Conservation (phyloP, 2,888 invertebrate genomes). For the Chorisops tibialis region DNA sequence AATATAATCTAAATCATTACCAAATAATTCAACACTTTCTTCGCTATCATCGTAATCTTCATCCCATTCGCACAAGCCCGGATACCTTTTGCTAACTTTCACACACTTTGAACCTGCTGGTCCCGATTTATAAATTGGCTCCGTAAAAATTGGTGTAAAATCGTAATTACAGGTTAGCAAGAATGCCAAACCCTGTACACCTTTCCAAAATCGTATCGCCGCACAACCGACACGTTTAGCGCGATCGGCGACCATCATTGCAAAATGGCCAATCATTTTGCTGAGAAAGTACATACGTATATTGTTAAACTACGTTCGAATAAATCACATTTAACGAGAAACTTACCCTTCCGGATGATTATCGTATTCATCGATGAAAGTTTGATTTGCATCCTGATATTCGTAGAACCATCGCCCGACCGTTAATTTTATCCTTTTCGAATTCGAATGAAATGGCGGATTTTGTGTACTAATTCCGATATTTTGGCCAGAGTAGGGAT, state of each 20-base stretch:
- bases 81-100: conserved; percentile 41
- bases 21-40: conserved; percentile 39
- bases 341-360: conserved; percentile 43
- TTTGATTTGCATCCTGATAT: conserved; percentile 45
- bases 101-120: conserved; percentile 43
- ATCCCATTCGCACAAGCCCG: conserved; percentile 46
- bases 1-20: conserved; percentile 36
- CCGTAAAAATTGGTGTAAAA: conserved; percentile 44
- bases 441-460: conserved; percentile 45
- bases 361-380: conserved; percentile 42
- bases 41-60: conserved; percentile 39
- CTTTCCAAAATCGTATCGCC: conserved; percentile 39
- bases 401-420: conserved; percentile 48
- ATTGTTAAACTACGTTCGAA: background rate
- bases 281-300: conserved; percentile 34
- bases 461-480: conserved; percentile 47
- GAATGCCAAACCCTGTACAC: conserved; percentile 36
- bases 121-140: conserved; percentile 44
- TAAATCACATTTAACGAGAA: background rate
- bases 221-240: conserved; percentile 48
- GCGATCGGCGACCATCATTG: conserved; percentile 45
- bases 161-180: conserved; percentile 49
- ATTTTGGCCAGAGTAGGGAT: conserved; percentile 46
- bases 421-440: conserved; percentile 45
- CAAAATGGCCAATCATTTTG: conserved; percentile 49